Percentiles rank a stretch among this genome's conserved stretches.
Evolutionary conservation across 2,888 invertebrate species (phyloP).

Genomic region (Melanostoma mellinum): DNA sequence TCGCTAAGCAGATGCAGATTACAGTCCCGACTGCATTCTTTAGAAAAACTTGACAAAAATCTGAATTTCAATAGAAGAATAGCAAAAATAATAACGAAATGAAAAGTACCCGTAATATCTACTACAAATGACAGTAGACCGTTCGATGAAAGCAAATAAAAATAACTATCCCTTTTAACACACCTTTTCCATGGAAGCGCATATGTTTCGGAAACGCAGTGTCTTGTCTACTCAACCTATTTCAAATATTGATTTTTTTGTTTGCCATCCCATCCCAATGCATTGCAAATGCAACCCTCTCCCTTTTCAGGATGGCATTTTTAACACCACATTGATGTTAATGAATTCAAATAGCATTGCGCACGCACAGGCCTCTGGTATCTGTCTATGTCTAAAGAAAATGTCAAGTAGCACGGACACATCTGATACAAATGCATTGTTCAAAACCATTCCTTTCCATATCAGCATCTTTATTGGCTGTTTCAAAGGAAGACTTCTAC

Average conservation of each 20-base stretch:
- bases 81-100: slow-evolving; percentile 55
- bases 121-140: slow-evolving; percentile 20
- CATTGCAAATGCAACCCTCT: slow-evolving; percentile 49
- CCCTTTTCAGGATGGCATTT: slow-evolving; percentile 38
- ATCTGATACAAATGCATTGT: slow-evolving; percentile 52
- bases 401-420: slow-evolving; percentile 59
- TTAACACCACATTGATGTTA: slow-evolving; percentile 47
- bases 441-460: background rate
- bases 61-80: slow-evolving; percentile 57
- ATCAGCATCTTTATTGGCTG: background rate
- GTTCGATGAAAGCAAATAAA: slow-evolving; percentile 44
- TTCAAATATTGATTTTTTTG: slow-evolving; percentile 50
- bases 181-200: slow-evolving; percentile 58
- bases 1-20: slow-evolving; percentile 53
- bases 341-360: slow-evolving; percentile 36
- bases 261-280: background rate
- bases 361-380: background rate
- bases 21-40: slow-evolving; percentile 18
- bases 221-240: slow-evolving; percentile 18
- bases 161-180: slow-evolving; percentile 43
- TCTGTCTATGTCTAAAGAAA: slow-evolving; percentile 4
- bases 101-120: slow-evolving; percentile 35
- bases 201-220: slow-evolving; percentile 51
- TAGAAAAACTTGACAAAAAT: slow-evolving; percentile 37
- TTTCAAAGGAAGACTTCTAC: background rate